Percentiles rank a stretch among this genome's conserved stretches.
These are phyloP conservation scores for Mizuhopecten yessoensis DNA, from an alignment of 1,140 invertebrate genomes.

Conservation along the genomic window DNA sequence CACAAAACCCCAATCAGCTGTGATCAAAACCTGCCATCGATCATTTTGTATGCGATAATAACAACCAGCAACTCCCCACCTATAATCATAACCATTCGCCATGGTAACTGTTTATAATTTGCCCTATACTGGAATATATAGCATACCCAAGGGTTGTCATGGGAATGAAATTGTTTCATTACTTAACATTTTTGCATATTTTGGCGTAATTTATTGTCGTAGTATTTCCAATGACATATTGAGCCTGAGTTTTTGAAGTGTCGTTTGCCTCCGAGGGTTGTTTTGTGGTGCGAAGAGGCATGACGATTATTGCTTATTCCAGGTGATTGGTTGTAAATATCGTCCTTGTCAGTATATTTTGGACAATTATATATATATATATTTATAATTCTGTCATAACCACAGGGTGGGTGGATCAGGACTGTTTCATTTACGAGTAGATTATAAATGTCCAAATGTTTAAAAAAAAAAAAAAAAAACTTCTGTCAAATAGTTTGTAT, in stretches of 20 bases:
- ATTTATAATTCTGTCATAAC: too few species aligned
- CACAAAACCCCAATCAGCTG: too few species aligned
- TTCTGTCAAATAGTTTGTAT: too few species aligned
- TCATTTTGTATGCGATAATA: too few species aligned
- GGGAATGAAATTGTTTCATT: neutral
- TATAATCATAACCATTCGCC: neutral
- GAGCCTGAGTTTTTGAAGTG: neutral
- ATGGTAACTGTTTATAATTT: neutral
- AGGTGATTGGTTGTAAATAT: slow-evolving; percentile 34
- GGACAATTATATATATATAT: too few species aligned
- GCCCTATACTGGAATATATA: neutral
- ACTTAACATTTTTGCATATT: neutral
- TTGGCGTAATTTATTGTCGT: neutral
- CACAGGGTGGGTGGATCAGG: too few species aligned
- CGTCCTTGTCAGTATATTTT: neutral
- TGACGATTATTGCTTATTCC: neutral
- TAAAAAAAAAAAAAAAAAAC: too few species aligned
- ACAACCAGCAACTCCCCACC: neutral
- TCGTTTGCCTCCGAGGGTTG: neutral
- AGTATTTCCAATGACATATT: too few species aligned
- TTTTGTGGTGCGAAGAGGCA: neutral
- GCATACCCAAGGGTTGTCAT: neutral
- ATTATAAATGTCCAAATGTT: too few species aligned
- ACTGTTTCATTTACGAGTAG: too few species aligned
- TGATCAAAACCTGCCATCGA: too few species aligned